These are phyloP conservation scores for Tinea semifulvella DNA, from an alignment of 2,888 invertebrate species.

Conservation along the genomic window DNA sequence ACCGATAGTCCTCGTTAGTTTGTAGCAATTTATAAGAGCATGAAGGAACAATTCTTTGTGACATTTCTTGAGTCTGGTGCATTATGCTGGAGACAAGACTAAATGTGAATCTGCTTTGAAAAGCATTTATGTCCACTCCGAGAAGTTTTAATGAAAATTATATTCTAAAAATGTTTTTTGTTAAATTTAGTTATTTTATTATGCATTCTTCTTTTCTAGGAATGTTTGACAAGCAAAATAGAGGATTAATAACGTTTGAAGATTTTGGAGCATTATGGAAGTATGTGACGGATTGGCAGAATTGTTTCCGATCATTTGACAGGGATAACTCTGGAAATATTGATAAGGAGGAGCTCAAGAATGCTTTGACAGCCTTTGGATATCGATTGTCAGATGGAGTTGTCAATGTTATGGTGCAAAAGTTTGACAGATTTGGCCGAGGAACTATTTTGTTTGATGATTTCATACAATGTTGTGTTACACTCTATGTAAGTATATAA, in stretches of 20 bases:
- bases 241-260: constrained; percentile 91
- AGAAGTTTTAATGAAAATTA: too few relatives aligned
- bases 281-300: constrained; percentile 98
- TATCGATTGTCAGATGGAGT: constrained; percentile 86
- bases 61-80: too few relatives aligned
- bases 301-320: constrained; percentile 94
- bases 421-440: constrained; percentile 92
- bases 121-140: too few relatives aligned
- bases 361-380: constrained; percentile 90
- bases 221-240: constrained; percentile 93
- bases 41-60: too few relatives aligned
- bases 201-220: too few relatives aligned
- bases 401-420: constrained; percentile 82
- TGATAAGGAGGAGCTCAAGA: constrained; percentile 88
- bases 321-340: constrained; percentile 93
- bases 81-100: too few relatives aligned
- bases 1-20: too few relatives aligned
- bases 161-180: too few relatives aligned
- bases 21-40: too few relatives aligned
- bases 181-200: too few relatives aligned
- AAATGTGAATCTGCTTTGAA: too few relatives aligned
- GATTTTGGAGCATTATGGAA: constrained; percentile 98
- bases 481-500: constrained; percentile 83
- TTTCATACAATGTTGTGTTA: constrained; percentile 96
- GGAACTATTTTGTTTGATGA: constrained; percentile 97